A percentile compares a stretch with the other conserved stretches of the same genome.
Conservation (phyloP, 2,888 invertebrate genomes). For the Melanostoma mellinum region DNA sequence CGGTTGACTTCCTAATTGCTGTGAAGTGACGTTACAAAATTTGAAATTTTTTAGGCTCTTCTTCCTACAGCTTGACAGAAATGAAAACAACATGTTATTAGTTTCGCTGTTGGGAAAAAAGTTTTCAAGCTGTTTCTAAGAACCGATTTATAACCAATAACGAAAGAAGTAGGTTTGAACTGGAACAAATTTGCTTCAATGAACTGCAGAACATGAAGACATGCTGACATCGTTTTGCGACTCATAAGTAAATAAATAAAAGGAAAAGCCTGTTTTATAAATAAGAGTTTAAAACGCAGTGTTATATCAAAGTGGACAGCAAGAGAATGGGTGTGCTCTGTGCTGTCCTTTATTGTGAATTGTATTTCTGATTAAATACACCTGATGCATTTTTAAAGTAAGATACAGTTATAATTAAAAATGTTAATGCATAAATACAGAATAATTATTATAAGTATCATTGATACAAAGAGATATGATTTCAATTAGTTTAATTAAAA, state of each 20-base stretch:
- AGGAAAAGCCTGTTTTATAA: background rate
- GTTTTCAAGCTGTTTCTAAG: background rate
- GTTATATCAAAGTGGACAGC: no score
- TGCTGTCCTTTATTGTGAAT: no score
- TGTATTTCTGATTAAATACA: no score
- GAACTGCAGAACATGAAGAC: conserved; percentile 9
- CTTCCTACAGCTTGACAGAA: conserved; percentile 11
- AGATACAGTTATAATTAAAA: no score
- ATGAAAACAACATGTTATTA: conserved; percentile 20
- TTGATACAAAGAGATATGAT: no score
- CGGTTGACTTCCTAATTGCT: conserved; percentile 10
- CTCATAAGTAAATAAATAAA: conserved; percentile 32
- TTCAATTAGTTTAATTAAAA: no score
- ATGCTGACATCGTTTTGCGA: conserved; percentile 16
- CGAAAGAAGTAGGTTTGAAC: conserved; percentile 6
- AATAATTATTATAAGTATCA: no score
- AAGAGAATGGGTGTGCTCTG: no score
- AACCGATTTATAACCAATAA: conserved; percentile 10
- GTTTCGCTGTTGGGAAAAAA: background rate
- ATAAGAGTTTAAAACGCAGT: no score
- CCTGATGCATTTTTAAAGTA: no score
- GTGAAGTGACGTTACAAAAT: background rate
- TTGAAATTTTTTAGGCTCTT: conserved; percentile 11
- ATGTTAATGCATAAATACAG: no score
- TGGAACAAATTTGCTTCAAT: conserved; percentile 17